Evolutionary conservation across 2,797 vertebrate genomes (phyloP), one percentile per base, ranked within the genome.

Genomic region (Protonibea diacanthus): DNA sequence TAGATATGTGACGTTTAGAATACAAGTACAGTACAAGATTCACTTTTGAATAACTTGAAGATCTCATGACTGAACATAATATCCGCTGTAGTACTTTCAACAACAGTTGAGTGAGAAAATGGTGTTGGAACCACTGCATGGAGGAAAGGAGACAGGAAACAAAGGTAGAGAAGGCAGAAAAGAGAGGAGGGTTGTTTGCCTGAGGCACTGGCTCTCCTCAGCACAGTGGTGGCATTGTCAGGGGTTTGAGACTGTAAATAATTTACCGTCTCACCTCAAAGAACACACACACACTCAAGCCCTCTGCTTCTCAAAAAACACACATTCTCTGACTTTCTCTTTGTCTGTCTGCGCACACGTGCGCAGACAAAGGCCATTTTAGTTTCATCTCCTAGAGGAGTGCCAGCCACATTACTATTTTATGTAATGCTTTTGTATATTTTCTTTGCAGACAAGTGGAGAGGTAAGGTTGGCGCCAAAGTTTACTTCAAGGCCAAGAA

Each of bases 181-280:
- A 62, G 42, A 74, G 56, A 69, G 17, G 25, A 78, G 51, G 56
- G 29, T 65, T 88, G 80, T 88, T 78, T 89, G 85, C 84, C 82
- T 10, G 42, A 63, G 84, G 84, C 73, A 0, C 53, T 56, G 63
- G 69, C 69, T 82, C 78, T 82, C 79, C 51, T 65, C 74, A 61
- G 79, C 76, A 78, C 61, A 45, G 72, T 25, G 62, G 73, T 81
- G 80, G 79, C 73, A 29, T 69, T 73, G 81, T 87, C 80, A 79
- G 81, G 83, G 76, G 84, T 82, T 90, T 81, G 68, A 84, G 80
- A 68, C 56, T 63, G 86, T 93, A 87, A 93, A 93, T 93, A 87
- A 92, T 93, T 93, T 80, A 93, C 73, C 9, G 2, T 64, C 81
- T 78, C 66, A 49, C 68, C 76, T 75, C 82, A 78, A 72, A 82